phyloP scores from a whole-genome alignment of 2,113 vertebrate species.

The Chlamydotis undulata region DNA sequence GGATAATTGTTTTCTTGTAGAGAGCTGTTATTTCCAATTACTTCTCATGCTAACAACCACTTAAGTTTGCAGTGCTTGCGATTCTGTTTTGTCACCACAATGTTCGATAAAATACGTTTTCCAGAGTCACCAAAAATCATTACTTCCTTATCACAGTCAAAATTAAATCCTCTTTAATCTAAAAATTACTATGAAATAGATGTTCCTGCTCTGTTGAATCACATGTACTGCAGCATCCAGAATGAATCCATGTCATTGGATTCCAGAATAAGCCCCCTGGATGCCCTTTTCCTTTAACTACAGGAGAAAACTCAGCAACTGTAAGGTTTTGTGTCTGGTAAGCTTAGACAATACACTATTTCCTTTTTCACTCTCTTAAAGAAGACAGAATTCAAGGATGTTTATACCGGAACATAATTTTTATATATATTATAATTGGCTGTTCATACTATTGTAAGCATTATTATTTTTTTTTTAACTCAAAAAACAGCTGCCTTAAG shows the following conservation, averaged over 20 bases:
- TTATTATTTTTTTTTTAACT: background rate
- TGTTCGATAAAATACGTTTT: background rate
- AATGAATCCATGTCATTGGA: background rate
- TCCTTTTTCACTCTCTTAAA: background rate
- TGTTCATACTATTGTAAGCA: background rate
- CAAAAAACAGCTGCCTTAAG: background rate
- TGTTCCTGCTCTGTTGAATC: background rate
- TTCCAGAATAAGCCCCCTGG: background rate
- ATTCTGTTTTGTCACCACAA: constrained; percentile 16
- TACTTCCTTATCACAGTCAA: constrained; percentile 7
- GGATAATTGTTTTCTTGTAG: constrained; percentile 46
- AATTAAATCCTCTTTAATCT: constrained; percentile 18
- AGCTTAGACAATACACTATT: background rate
- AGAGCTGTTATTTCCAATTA: constrained; percentile 55
- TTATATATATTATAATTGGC: background rate
- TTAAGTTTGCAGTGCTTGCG: background rate
- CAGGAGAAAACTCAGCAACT: background rate
- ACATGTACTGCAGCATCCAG: background rate
- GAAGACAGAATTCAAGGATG: background rate
- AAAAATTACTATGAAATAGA: constrained; percentile 13
- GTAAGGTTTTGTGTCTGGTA: background rate
- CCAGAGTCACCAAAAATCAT: constrained; percentile 17
- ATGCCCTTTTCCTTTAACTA: background rate
- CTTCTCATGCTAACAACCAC: constrained; percentile 29
- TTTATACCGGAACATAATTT: background rate